Conservation (phyloP, 2,797 vertebrate genomes). For the Sphenopsis melanotis region DNA sequence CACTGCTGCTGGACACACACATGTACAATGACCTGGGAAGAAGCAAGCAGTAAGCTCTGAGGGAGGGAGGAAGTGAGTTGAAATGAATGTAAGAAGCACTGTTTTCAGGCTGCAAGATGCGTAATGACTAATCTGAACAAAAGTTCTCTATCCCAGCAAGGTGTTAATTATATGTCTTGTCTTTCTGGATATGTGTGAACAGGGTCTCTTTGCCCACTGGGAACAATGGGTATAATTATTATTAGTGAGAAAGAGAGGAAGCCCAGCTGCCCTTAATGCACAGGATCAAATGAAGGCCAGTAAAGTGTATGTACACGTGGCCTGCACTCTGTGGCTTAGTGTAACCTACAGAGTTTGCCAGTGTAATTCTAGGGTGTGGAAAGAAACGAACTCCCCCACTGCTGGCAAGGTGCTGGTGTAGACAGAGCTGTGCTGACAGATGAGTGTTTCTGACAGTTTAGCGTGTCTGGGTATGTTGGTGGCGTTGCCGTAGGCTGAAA, state of each 20-base stretch:
- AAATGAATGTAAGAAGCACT: slow-evolving; percentile 26
- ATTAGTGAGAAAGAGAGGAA: slow-evolving; percentile 35
- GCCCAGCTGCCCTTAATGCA: slow-evolving; percentile 62
- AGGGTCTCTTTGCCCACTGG: slow-evolving; percentile 27
- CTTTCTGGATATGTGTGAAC: slow-evolving; percentile 5
- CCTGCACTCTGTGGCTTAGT: slow-evolving; percentile 16
- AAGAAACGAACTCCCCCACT: slow-evolving; percentile 55
- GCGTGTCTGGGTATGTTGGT: slow-evolving; percentile 25
- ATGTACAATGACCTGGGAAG: neutral
- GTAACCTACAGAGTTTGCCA: slow-evolving; percentile 48
- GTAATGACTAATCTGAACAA: slow-evolving; percentile 49
- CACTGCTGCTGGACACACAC: neutral
- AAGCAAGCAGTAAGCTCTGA: neutral
- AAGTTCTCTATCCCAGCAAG: slow-evolving; percentile 33
- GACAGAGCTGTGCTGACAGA: slow-evolving; percentile 57
- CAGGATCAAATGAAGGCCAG: slow-evolving; percentile 65
- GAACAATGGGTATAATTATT: slow-evolving; percentile 54
- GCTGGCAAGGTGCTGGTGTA: slow-evolving; percentile 45
- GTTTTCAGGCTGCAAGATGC: slow-evolving; percentile 23
- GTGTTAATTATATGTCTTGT: slow-evolving; percentile 37
- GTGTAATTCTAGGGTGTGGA: slow-evolving; percentile 61
- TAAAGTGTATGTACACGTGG: slow-evolving; percentile 36
- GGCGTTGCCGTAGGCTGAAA: neutral
- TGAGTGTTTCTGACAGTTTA: slow-evolving; percentile 51
- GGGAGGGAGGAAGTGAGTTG: slow-evolving; percentile 25